phyloP scores from a whole-genome alignment of 2,797 vertebrate genomes.

The Enteromius paludinosus region DNA sequence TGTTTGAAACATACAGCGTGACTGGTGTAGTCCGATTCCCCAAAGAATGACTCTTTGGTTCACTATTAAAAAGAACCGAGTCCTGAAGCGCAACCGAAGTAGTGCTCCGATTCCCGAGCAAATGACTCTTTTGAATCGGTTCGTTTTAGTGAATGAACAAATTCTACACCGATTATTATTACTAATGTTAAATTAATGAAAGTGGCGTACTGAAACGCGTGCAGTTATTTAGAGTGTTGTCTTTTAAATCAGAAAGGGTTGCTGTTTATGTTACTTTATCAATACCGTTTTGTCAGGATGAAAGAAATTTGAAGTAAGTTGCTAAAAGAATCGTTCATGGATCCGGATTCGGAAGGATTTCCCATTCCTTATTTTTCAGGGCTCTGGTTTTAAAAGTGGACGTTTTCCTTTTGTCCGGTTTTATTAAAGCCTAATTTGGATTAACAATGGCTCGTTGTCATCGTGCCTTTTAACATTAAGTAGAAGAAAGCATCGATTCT shows the following conservation, averaged over 20 bases:
- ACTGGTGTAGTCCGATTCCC: background rate
- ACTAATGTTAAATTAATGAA: background rate
- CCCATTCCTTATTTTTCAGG: background rate
- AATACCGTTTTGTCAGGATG: background rate
- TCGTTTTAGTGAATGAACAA: background rate
- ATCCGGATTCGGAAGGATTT: background rate
- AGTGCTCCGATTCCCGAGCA: background rate
- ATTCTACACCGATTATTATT: too few species aligned
- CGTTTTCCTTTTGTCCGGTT: constrained; percentile 3
- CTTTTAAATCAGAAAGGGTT: background rate
- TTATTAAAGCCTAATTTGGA: constrained; percentile 4
- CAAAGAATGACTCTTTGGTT: background rate
- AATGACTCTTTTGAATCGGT: constrained; percentile 1
- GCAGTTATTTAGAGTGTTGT: background rate
- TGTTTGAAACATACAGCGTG: background rate
- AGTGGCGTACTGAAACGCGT: background rate
- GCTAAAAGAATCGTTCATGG: background rate
- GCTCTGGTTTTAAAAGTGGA: background rate
- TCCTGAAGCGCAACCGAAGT: background rate
- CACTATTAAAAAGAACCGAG: background rate
- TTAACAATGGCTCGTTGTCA: constrained; percentile 35
- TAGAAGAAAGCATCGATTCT: constrained; percentile 35
- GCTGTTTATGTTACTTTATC: background rate
- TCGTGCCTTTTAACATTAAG: constrained; percentile 9
- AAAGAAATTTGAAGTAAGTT: background rate